Conservation (phyloP, 2,113 vertebrate genomes). For the Dasypus novemcinctus region DNA sequence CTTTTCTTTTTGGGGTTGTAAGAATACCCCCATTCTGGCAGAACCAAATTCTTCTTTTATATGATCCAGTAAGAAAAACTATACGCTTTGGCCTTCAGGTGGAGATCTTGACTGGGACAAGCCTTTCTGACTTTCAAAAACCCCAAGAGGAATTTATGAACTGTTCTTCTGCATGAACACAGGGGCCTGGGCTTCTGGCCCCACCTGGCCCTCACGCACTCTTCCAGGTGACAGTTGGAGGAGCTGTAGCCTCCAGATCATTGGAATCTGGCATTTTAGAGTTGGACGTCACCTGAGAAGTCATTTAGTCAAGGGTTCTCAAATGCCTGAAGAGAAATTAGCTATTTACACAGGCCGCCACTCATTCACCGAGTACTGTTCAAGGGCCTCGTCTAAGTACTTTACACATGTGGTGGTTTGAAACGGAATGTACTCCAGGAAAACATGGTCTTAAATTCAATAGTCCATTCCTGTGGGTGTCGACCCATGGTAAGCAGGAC, state of each 20-base stretch:
- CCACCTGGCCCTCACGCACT: neutral
- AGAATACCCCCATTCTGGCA: constrained; percentile 35
- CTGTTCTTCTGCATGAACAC: constrained; percentile 34
- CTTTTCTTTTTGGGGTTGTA: constrained; percentile 37
- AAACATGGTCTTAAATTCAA: no score
- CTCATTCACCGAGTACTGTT: neutral
- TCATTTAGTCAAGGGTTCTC: neutral
- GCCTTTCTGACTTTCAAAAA: constrained; percentile 62
- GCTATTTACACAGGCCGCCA: neutral
- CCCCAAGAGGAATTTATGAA: constrained; percentile 38
- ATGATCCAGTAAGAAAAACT: constrained; percentile 32
- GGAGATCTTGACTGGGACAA: neutral
- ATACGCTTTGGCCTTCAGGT: neutral
- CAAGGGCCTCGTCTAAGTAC: neutral
- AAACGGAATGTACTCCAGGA: no score
- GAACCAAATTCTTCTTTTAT: constrained; percentile 54
- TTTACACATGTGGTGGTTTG: neutral
- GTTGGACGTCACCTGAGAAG: neutral
- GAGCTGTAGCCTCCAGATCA: neutral
- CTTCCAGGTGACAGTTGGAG: constrained; percentile 30
- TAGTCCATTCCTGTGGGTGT: no score
- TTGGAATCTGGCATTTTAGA: neutral
- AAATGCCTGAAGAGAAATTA: neutral
- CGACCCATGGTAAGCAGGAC: no score
- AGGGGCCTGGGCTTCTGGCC: constrained; percentile 1